Conservation (phyloP, 2,113 vertebrate species). For the Phalacrocorax brasilianus region DNA sequence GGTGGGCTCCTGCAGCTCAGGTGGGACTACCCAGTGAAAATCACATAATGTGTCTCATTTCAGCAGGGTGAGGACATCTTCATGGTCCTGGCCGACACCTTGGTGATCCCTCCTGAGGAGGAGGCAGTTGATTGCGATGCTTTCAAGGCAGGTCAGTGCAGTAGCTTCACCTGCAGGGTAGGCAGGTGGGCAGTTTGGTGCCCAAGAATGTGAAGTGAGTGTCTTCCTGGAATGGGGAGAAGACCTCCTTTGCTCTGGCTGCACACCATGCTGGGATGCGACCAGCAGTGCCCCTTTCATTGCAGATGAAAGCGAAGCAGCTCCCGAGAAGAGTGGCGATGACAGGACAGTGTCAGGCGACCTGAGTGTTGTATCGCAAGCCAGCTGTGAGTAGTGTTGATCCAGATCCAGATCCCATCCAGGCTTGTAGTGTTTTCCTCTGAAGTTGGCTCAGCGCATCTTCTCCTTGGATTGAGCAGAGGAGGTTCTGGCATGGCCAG, state of each 20-base stretch:
- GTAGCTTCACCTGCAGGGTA: background rate
- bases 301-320: background rate
- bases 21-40: background rate
- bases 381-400: slow-evolving; percentile 12
- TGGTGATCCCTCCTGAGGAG: slow-evolving; percentile 29
- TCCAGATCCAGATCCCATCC: background rate
- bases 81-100: background rate
- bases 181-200: background rate
- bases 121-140: background rate
- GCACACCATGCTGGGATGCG: background rate
- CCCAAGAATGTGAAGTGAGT: background rate
- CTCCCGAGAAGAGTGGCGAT: background rate
- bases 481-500: background rate
- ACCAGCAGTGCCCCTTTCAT: background rate
- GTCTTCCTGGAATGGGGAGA: background rate
- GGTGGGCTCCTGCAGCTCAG: background rate
- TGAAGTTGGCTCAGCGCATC: background rate
- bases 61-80: background rate
- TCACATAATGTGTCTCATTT: fast-evolving
- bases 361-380: background rate
- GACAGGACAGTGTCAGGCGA: background rate
- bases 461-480: background rate
- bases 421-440: background rate
- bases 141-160: background rate
- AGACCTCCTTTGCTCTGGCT: background rate